Percentiles rank a stretch among this genome's conserved stretches.
Evolutionary conservation across 2,113 vertebrate species (phyloP).

Genomic region (Felis catus): DNA sequence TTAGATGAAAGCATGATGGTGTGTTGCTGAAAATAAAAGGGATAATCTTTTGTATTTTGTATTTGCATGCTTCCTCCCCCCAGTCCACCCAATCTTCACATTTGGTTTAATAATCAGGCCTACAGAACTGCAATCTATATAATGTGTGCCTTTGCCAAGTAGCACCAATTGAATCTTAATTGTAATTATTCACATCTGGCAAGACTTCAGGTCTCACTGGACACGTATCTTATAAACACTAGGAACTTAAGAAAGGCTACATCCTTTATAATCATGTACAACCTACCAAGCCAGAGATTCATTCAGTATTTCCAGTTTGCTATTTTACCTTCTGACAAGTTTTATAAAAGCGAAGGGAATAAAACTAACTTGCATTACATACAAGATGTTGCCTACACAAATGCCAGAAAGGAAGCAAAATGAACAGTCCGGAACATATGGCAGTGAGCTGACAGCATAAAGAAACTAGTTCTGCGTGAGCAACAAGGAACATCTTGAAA

Average conservation of each 20-base stretch:
- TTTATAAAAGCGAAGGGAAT: constrained; percentile 79
- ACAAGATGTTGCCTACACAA: constrained; percentile 84
- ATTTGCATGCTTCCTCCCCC: background rate
- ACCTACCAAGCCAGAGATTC: background rate
- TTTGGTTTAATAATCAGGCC: background rate
- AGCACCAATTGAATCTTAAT: background rate
- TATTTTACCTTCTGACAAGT: constrained; percentile 83
- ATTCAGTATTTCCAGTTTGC: constrained; percentile 68
- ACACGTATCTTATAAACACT: background rate
- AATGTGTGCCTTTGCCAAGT: background rate
- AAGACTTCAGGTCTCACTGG: background rate
- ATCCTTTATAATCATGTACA: background rate
- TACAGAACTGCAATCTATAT: background rate
- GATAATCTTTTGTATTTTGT: background rate
- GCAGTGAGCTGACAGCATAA: constrained; percentile 83
- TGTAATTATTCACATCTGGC: background rate
- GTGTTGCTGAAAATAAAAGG: background rate
- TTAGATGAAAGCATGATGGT: background rate
- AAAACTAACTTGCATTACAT: constrained; percentile 74
- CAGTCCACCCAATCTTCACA: background rate
- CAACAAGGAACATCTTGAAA: constrained; percentile 88
- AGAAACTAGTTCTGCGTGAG: constrained; percentile 82
- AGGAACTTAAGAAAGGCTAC: background rate
- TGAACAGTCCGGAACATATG: constrained; percentile 85
- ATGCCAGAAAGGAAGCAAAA: constrained; percentile 81